Evolutionary conservation across 2,797 vertebrate genomes (phyloP).

Genomic region (Anguilla pacifica): DNA sequence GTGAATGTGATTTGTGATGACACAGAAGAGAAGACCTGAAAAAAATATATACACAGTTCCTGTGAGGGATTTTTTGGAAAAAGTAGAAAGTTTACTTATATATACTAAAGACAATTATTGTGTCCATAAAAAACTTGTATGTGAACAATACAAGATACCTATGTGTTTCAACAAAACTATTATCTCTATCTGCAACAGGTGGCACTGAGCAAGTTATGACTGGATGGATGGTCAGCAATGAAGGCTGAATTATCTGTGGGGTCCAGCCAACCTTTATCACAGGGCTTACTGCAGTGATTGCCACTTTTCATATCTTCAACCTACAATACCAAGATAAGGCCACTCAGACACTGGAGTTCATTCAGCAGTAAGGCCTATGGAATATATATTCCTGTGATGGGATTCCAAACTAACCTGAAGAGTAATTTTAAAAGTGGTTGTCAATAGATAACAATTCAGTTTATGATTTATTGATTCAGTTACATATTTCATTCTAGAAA

Average conservation of each 20-base stretch:
- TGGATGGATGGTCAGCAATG: slow-evolving; percentile 9
- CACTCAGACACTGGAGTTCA: slow-evolving; percentile 19
- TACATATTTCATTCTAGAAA: background rate
- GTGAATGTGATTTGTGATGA: too few species aligned
- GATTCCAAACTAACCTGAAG: slow-evolving; percentile 7
- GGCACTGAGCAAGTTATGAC: slow-evolving; percentile 11
- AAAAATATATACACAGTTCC: background rate
- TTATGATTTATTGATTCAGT: slow-evolving; percentile 17
- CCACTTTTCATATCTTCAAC: slow-evolving; percentile 16
- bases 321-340: background rate
- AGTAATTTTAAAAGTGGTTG: slow-evolving; percentile 2
- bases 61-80: background rate
- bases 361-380: background rate
- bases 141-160: too few species aligned
- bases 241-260: slow-evolving; percentile 13
- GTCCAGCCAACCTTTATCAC: slow-evolving; percentile 20
- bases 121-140: too few species aligned
- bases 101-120: too few species aligned
- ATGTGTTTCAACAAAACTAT: too few species aligned
- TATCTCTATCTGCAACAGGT: background rate
- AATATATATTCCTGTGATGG: background rate
- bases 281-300: background rate
- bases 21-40: too few species aligned
- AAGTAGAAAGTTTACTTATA: background rate
- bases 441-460: background rate